phyloP scores from a whole-genome alignment of 2,113 vertebrate species.

The Hydrochoerus hydrochaeris region DNA sequence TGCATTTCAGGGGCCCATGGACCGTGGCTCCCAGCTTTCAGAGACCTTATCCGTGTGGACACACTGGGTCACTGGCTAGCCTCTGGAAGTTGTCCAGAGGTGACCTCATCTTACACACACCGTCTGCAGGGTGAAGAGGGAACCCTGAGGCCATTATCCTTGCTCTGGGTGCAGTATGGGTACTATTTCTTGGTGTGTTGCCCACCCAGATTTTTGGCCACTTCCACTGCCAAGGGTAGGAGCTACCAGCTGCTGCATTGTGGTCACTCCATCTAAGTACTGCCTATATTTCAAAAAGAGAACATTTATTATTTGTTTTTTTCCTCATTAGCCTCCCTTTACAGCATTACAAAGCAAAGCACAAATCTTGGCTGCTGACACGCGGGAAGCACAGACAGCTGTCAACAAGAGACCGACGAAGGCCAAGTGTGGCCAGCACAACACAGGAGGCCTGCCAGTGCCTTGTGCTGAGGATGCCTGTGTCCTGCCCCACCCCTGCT shows the following conservation, averaged over 20 bases:
- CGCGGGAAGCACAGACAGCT: not conserved
- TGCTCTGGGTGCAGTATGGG: not conserved
- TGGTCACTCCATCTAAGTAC: not conserved
- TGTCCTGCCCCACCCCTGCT: not conserved
- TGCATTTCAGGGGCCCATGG: not conserved
- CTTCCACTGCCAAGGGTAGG: not conserved
- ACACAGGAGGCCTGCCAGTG: not conserved
- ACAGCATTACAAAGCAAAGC: constrained; percentile 36
- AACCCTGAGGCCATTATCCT: not conserved
- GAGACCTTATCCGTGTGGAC: not conserved
- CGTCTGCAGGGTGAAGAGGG: not conserved
- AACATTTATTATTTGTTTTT: constrained; percentile 62
- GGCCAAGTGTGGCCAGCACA: not conserved
- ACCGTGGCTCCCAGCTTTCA: no score
- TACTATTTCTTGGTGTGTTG: not conserved
- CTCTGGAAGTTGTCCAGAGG: not conserved
- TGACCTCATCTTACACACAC: not conserved
- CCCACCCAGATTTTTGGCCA: not conserved
- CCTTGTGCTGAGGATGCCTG: not conserved
- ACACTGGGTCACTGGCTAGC: not conserved
- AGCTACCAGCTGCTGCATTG: fast-evolving
- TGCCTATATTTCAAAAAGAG: constrained; percentile 34
- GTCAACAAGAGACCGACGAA: not conserved
- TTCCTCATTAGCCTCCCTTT: constrained; percentile 29
- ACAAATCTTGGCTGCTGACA: not conserved